Evolutionary conservation across 2,113 vertebrate genomes (phyloP).

Genomic region (Suncus etruscus): DNA sequence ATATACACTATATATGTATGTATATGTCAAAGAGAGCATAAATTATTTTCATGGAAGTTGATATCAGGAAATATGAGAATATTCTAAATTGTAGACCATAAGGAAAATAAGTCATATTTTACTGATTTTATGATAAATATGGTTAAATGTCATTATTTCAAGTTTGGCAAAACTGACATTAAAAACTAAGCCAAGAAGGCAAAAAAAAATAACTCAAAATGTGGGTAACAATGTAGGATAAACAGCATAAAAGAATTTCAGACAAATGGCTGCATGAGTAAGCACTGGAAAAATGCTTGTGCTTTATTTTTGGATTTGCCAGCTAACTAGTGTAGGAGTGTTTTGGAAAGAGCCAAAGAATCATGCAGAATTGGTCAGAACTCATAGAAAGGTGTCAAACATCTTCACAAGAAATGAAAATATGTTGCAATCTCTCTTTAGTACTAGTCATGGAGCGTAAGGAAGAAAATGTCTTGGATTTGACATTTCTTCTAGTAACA

Average conservation of each 20-base stretch:
- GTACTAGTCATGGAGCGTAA: background rate
- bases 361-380: slow-evolving; percentile 45
- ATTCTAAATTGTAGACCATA: background rate
- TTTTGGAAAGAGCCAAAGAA: slow-evolving; percentile 41
- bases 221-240: slow-evolving; percentile 39
- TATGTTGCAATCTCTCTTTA: background rate
- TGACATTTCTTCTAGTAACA: slow-evolving; percentile 43
- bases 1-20: no score
- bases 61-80: slow-evolving; percentile 20
- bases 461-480: slow-evolving; percentile 14
- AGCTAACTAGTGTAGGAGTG: slow-evolving; percentile 61
- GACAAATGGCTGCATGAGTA: slow-evolving; percentile 62
- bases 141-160: background rate
- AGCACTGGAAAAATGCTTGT: slow-evolving; percentile 62
- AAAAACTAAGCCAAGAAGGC: slow-evolving; percentile 36
- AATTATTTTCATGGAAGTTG: background rate
- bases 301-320: slow-evolving; percentile 69
- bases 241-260: slow-evolving; percentile 57
- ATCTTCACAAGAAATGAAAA: slow-evolving; percentile 9
- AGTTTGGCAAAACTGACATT: slow-evolving; percentile 37
- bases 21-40: background rate
- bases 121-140: no score
- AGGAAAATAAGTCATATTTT: background rate
- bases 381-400: slow-evolving; percentile 45
- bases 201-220: slow-evolving; percentile 25